Base-by-base conservation (phyloP, 1,140 invertebrate genomes). In the Calycopis cecrops region DNA sequence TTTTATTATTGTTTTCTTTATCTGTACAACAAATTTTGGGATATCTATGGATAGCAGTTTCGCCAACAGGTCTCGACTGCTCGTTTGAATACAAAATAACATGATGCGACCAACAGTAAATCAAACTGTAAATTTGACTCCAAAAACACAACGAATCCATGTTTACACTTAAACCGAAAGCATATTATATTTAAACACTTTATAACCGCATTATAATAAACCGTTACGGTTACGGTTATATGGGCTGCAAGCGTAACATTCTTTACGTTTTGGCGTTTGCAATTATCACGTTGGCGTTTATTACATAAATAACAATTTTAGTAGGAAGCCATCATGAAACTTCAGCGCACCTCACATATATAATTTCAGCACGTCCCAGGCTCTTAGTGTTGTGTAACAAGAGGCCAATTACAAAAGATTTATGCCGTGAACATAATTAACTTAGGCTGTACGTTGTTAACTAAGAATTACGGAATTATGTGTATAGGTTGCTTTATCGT, bases 331-430 rank as follows among this genome's bases (percentile, higher is more conserved):
- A 73, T 73, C 67, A 75, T 80, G 74, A 75, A 77, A 81, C 73
- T 79, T 78, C 65, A 62, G 71, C 68, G 68, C 63, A 65, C 66
- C 76, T 69, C 78, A 80, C 80, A 86, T 84, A 84, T 86, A 84
- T 83, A 86, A 86, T 86, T 82, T 84, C 83, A 85, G 76, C 82
- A 83, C 82, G 78, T 83, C 76, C 71, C 73, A 61, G 60, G 71
- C 78, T 82, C 75, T 85, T 83, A 83, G 78, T 79, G 71, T 85
- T 80, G 74, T 81, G 82, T 76, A 86, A 86, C 80, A 80, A 69
- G 82, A 86, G 77, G 77, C 82, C 82, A 86, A 86, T 86, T 86
- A 86, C 82, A 66, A 86, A 82, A 86, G 82, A 86, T 86, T 86
- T 86, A 86, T 86, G 78, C 72, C 69, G 67, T 69, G 76, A 81